Base-by-base conservation (phyloP, 37 sponge, comb jelly and placozoan genomes). In the Geodia barretti region DNA sequence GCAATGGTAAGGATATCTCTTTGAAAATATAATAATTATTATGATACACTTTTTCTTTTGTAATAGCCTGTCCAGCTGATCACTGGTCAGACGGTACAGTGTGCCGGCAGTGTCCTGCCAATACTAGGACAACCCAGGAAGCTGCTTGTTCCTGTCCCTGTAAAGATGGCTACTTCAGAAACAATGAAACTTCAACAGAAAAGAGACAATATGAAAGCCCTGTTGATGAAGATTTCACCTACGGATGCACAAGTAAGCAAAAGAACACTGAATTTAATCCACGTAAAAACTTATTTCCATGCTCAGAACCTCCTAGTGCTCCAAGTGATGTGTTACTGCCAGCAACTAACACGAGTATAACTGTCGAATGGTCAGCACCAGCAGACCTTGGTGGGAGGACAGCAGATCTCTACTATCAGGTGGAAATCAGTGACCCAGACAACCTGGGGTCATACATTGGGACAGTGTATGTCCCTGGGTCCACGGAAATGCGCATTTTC, bases 251-350 rank as follows among this genome's bases (percentile, higher is more conserved):
- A n/a, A n/a, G n/a, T n/a, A n/a, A n/a, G n/a, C n/a, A n/a, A n/a
- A n/a, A n/a, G n/a, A n/a, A n/a, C n/a, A n/a, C n/a, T n/a, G n/a
- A n/a, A n/a, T n/a, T n/a, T n/a, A n/a, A n/a, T n/a, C n/a, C n/a
- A n/a, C n/a, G n/a, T n/a, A n/a, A n/a, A n/a, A n/a, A n/a, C n/a
- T n/a, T n/a, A n/a, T n/a, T n/a, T n/a, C n/a, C n/a, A n/a, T n/a
- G n/a, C n/a, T n/a, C n/a, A 72, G 73, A n/a, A 11, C 73, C 73
- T 39, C 73, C 73, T 17, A 72, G 73, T 72, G 73, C 40, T 1
- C 9, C n/a, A n/a, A 14, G 42, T 11, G 42, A 39, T 28, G 1
- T 72, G 4, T 28, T 4, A 34, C 43, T 72, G 14, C 23, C n/a
- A 72, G 40, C 73, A 41, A 39, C 9, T n/a, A 72, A n/a, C 36